Evolutionary conservation across 2,888 invertebrate genomes (phyloP).

Genomic region (Scrobipalpa atriplicella): DNA sequence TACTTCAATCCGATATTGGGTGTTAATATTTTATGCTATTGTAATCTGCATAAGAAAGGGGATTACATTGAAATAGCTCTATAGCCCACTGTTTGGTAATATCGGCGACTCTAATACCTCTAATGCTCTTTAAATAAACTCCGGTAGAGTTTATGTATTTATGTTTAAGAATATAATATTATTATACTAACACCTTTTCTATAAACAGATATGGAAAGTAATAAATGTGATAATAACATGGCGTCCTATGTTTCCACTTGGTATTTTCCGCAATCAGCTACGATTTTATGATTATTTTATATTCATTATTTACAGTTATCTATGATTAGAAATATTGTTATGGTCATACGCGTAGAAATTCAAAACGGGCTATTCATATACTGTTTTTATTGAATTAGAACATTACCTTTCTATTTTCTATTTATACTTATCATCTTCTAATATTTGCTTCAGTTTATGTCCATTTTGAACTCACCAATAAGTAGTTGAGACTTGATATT

Average conservation of each 20-base stretch:
- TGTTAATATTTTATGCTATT: constrained; percentile 46
- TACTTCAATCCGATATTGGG: constrained; percentile 51
- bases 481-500: too few relatives aligned
- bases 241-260: not conserved
- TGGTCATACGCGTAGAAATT: not conserved
- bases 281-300: constrained; percentile 15
- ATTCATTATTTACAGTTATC: constrained; percentile 20
- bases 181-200: constrained; percentile 16
- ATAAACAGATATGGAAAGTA: constrained; percentile 7
- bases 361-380: not conserved
- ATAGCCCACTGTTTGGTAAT: constrained; percentile 32
- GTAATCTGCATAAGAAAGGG: constrained; percentile 43
- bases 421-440: too few relatives aligned
- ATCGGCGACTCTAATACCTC: constrained; percentile 20
- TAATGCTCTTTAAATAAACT: constrained; percentile 25
- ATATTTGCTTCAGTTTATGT: too few relatives aligned
- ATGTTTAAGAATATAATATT: not conserved
- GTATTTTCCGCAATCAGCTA: constrained; percentile 1
- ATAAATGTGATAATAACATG: constrained; percentile 16
- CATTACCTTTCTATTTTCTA: too few relatives aligned
- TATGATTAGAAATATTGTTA: constrained; percentile 9
- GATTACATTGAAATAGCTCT: constrained; percentile 35
- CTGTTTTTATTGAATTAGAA: not conserved
- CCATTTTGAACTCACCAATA: too few relatives aligned
- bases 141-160: not conserved